Base-by-base conservation (phyloP, 2,797 vertebrate species). In the Rhinophrynus dorsalis region DNA sequence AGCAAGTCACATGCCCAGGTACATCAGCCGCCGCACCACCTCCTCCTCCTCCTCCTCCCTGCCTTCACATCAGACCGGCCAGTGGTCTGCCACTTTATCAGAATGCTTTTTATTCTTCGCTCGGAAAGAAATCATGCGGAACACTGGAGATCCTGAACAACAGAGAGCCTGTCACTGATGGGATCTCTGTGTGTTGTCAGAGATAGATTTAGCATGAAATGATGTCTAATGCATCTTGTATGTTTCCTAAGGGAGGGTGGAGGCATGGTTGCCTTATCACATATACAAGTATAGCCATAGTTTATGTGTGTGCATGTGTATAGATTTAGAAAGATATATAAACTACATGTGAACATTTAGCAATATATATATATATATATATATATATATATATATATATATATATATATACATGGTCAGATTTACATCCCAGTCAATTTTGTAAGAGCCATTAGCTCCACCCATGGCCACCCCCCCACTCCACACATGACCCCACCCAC, bases 111-210 rank as follows among this genome's bases (percentile, higher is more conserved):
- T 42, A 44, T 68, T 68, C 66, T 68, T 51, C 52, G 56, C 56
- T 38, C 15, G 20, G 56, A 68, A 60, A 60, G 27, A 52, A 61
- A 68, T 68, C 67, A 52, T 57, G 61, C 47, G 67, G 45, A 60
- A 61, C 33, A 13, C 45, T 68, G 67, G 48, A 60, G 56, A 68
- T 61, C 24, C 56, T 68, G 67, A 68, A 68, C 52, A 42, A n/a
- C 21, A 17, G 33, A 68, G 33, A 44, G 45, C 56, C 54, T 32
- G 57, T 15, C 38, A 60, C 61, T 52, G 47, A 61, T 45, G 50
- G 66, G 55, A 59, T 68, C 55, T 68, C 40, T 68, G 42, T 59
- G 45, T 47, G 55, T 10, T 29, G 44, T 23, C 50, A 17, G 32
- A 51, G 32, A 51, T 33, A 54, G 45, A 61, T 32, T 68, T 54